These are phyloP conservation scores for Gonioctena quinquepunctata DNA, from an alignment of 1,140 invertebrate genomes.

Conservation along the genomic window DNA sequence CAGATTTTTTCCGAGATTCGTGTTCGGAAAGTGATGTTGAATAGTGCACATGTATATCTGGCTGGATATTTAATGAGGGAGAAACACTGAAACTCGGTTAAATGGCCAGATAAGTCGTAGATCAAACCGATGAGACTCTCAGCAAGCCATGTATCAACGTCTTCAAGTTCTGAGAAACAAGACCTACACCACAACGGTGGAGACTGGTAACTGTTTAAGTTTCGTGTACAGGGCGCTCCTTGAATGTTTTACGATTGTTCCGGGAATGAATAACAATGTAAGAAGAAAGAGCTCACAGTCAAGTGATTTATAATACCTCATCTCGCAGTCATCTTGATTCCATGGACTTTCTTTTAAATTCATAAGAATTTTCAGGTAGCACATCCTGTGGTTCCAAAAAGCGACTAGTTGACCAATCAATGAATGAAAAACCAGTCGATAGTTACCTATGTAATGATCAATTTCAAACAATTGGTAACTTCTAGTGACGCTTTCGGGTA, in stretches of 20 bases:
- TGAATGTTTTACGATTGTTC: neutral
- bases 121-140: constrained; percentile 30
- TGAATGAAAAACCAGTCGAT: no score
- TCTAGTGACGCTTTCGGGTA: no score
- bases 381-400: no score
- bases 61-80: constrained; percentile 36
- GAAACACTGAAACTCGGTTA: constrained; percentile 36
- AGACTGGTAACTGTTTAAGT: neutral
- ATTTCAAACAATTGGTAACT: no score
- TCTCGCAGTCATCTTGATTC: no score
- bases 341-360: no score
- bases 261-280: no score
- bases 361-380: no score
- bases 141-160: constrained; percentile 36
- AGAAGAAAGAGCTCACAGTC: no score
- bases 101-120: constrained; percentile 36
- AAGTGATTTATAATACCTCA: no score
- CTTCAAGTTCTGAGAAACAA: constrained; percentile 33
- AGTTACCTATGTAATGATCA: no score
- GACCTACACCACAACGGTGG: neutral
- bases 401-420: no score
- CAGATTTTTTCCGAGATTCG: neutral
- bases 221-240: neutral
- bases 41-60: constrained; percentile 31
- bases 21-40: constrained; percentile 23